Evolutionary conservation across 2,113 vertebrate genomes (phyloP).

Genomic region (Toxotes jaculatrix): DNA sequence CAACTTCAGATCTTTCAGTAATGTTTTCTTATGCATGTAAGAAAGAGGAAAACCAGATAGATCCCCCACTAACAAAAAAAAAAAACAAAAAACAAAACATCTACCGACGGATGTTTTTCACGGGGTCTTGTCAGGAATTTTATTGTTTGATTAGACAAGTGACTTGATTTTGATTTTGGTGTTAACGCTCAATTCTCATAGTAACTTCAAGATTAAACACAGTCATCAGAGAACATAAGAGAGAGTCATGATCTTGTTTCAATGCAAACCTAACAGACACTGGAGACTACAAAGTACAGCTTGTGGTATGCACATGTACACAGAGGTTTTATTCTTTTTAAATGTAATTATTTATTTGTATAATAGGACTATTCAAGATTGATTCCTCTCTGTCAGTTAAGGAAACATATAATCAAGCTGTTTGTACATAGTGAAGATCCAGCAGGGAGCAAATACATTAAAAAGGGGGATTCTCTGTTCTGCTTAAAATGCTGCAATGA

Average conservation of each 20-base stretch:
- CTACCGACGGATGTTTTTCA: constrained; percentile 20
- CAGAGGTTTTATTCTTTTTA: constrained; percentile 60
- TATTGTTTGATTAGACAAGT: constrained; percentile 38
- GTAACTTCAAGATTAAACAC: constrained; percentile 46
- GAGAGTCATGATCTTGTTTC: constrained; percentile 24
- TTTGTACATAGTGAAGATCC: constrained; percentile 71
- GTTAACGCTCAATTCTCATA: constrained; percentile 30
- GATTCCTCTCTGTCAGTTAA: constrained; percentile 57
- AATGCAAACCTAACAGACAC: constrained; percentile 49
- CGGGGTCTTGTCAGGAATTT: constrained; percentile 46
- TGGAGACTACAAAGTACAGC: constrained; percentile 47
- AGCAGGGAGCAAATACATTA: constrained; percentile 47
- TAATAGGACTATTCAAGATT: constrained; percentile 62
- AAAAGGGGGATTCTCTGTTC: constrained; percentile 52
- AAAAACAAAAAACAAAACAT: background rate
- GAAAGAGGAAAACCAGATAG: constrained; percentile 48
- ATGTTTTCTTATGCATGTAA: constrained; percentile 64
- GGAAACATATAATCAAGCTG: constrained; percentile 74
- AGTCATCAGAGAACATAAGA: constrained; percentile 46
- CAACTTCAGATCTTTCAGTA: constrained; percentile 42
- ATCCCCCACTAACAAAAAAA: constrained; percentile 36
- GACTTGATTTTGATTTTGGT: constrained; percentile 19
- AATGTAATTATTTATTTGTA: constrained; percentile 76
- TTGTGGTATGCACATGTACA: constrained; percentile 54
- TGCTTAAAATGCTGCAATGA: constrained; percentile 78